Evolutionary conservation across 1,140 invertebrate genomes (phyloP).

Genomic region (Oryzaephilus surinamensis): DNA sequence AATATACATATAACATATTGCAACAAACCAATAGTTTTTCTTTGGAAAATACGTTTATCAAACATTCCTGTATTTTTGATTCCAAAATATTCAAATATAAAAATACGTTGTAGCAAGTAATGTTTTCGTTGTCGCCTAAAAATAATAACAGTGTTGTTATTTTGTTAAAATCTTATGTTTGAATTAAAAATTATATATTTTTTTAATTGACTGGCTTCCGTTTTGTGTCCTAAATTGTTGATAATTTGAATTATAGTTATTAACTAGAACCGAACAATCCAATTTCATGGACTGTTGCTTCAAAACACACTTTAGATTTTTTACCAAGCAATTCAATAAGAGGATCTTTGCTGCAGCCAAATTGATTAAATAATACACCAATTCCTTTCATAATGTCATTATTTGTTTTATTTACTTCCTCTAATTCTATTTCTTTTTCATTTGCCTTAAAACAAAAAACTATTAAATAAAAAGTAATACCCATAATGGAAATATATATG

Average conservation of each 20-base stretch:
- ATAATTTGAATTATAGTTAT: too few species aligned
- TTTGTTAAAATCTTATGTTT: too few species aligned
- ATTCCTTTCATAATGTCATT: conserved; percentile 45
- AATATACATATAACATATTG: neutral
- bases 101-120: conserved; percentile 59
- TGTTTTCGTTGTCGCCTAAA: conserved; percentile 43
- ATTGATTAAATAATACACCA: conserved; percentile 46
- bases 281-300: too few species aligned
- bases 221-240: too few species aligned
- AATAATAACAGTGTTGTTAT: conserved; percentile 3
- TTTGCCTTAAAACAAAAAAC: too few species aligned
- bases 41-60: conserved; percentile 41
- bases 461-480: too few species aligned
- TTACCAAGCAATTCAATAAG: too few species aligned
- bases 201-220: too few species aligned
- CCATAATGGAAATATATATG: too few species aligned
- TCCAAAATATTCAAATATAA: conserved; percentile 64
- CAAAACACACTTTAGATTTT: too few species aligned
- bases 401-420: conserved; percentile 38
- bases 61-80: conserved; percentile 40
- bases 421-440: conserved; percentile 40
- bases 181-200: too few species aligned
- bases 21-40: conserved; percentile 12
- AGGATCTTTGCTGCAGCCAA: conserved; percentile 56
- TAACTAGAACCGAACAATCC: too few species aligned